These are phyloP conservation scores for Anarrhichthys ocellatus DNA, from an alignment of 2,113 vertebrate species.

Conservation along the genomic window DNA sequence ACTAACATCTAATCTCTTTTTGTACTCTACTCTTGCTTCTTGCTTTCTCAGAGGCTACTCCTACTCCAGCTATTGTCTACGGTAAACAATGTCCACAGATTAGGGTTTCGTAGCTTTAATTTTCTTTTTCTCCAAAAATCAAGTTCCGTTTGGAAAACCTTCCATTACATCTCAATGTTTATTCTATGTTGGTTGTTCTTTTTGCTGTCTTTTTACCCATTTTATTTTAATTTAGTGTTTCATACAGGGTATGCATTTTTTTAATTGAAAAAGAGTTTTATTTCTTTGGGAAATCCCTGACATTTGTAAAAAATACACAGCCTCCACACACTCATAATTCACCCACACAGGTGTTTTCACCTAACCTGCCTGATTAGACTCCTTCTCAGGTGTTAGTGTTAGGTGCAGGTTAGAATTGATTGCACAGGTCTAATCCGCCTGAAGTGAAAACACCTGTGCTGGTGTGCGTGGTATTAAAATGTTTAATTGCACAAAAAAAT, in stretches of 20 bases:
- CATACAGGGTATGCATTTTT: neutral
- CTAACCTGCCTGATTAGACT: neutral
- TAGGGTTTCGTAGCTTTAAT: constrained; percentile 46
- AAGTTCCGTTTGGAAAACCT: constrained; percentile 4
- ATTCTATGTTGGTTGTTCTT: neutral
- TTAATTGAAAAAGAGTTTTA: rapidly evolving
- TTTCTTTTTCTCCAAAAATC: neutral
- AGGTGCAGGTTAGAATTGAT: neutral
- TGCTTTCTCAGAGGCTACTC: constrained; percentile 94
- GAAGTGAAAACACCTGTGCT: constrained; percentile 18
- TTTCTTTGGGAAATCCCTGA: constrained; percentile 8
- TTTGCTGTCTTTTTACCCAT: neutral
- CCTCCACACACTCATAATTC: neutral
- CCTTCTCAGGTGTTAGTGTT: constrained; percentile 1
- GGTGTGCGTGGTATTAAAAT: neutral
- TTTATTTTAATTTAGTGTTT: neutral
- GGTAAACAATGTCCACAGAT: constrained; percentile 87
- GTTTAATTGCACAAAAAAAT: neutral
- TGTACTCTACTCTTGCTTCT: constrained; percentile 84
- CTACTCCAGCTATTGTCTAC: constrained; percentile 93
- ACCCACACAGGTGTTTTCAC: constrained; percentile 13
- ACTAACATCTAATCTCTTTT: constrained; percentile 75
- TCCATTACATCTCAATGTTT: constrained; percentile 10
- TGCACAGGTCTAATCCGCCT: neutral
- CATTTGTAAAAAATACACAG: neutral